Base-by-base conservation (phyloP, 2,113 vertebrate genomes). In the Delphinapterus leucas region DNA sequence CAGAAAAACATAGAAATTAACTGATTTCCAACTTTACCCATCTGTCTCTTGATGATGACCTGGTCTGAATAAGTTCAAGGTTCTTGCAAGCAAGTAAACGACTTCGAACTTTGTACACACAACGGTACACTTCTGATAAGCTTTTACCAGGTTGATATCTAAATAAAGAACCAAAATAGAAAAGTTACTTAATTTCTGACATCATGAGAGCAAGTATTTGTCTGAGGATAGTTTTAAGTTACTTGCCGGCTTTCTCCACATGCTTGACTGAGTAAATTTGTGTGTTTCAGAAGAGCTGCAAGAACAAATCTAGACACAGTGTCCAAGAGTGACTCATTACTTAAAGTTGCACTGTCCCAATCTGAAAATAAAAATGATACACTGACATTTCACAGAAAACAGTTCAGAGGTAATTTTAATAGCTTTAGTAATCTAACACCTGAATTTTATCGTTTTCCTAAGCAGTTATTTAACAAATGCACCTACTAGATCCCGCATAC, bases 31-130 rank as follows among this genome's bases (percentile, higher is more conserved):
- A 96, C 89, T 99, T 98, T 98, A 99, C 99, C 99, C 99, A 99
- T 99, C 99, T 99, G 95, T 99, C 99, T 82, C 99, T 99, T 60
- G 99, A 99, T 20, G 99, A 99, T 1, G 99, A 99, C 15, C 99
- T 98, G 1, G 99, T 99, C 93, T 99, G 99, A 98, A 99, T 99
- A 84, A 99, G 99, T 76, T 99, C 99, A 99, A 99, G 99, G 92
- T 99, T 99, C 98, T 99, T 99, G 97, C 99, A 99, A 95, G 99
- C 99, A 96, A 99, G 98, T 96, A 99, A 98, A 63, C 99, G 99
- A 98, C 99, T 99, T 63, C 99, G 99, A 55, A 99, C 99, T 97
- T 99, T 99, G 93, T 99, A 99, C 1, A 99, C 99, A 89, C 99
- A 99, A 87, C 99, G 99, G 88, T 99, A 99, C 11, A 99, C 99